phyloP scores from a whole-genome alignment of 2,888 invertebrate species.

The Acanthoscelides obtectus region DNA sequence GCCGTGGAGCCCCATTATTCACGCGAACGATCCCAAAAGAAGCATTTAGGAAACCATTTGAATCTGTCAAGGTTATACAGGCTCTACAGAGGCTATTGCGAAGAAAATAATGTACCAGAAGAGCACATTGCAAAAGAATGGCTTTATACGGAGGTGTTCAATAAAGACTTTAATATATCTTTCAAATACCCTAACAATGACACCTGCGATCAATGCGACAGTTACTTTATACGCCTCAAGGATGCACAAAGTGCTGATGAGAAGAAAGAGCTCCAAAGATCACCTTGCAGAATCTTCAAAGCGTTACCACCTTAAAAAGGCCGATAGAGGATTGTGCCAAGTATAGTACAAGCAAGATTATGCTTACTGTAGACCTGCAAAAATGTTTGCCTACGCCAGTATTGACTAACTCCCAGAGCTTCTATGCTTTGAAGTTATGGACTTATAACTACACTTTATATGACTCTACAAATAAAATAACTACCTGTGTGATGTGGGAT shows the following conservation, averaged over 20 bases:
- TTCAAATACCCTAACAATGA: constrained; percentile 4
- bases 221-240: neutral
- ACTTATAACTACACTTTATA: constrained; percentile 1
- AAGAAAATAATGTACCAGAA: constrained; percentile 11
- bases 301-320: too few relatives aligned
- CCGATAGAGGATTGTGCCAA: neutral
- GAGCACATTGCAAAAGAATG: constrained; percentile 10
- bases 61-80: constrained; percentile 11
- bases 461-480: neutral
- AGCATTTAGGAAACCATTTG: constrained; percentile 9
- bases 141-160: constrained; percentile 11
- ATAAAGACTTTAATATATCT: constrained; percentile 10
- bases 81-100: constrained; percentile 10
- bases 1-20: constrained; percentile 8
- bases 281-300: too few relatives aligned
- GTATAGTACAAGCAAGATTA: neutral
- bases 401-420: constrained; percentile 1
- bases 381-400: constrained; percentile 2
- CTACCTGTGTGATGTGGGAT: too few relatives aligned
- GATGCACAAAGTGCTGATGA: too few relatives aligned
- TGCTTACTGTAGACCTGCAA: too few relatives aligned
- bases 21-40: constrained; percentile 7
- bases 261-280: too few relatives aligned
- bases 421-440: constrained; percentile 3
- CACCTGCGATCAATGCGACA: constrained; percentile 6